Base-by-base conservation (phyloP, 2,797 vertebrate species). In the Coregonus ussuriensis region DNA sequence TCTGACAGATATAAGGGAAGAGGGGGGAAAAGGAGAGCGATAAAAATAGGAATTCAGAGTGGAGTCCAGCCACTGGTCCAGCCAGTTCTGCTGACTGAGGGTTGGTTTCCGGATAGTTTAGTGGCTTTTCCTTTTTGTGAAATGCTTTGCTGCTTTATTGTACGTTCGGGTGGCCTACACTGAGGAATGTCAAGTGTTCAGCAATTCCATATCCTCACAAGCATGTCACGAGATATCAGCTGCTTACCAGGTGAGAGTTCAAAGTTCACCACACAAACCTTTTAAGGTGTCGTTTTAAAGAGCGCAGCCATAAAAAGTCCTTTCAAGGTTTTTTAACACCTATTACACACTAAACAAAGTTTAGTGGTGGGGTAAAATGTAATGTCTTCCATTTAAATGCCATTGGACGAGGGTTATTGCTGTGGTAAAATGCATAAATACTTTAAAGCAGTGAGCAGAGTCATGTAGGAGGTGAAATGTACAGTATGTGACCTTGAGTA, bases 181-280 rank as follows among this genome's bases (percentile, higher is more conserved):
- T 56, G 83, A 78, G 83, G 78, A 90, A 91, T 87, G 85, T 88
- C 81, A 85, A 88, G 85, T 82, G 84, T 80, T 89, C 81, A 89
- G 91, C 87, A 89, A 74, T 88, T 88, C 85, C 86, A 80, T 77
- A 85, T 88, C 85, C 90, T 88, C 79, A 82, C 74, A 51, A 77
- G 90, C 71, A 71, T 82, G 91, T 94, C 93, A 94, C 87, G 75
- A 82, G 91, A 85, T 87, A 88, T 90, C 88, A 91, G 90, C 87
- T 87, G 89, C 81, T 89, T 88, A 86, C 85, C 71, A 83, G 77
- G 78, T 82, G 76, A 85, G 65, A 87, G 93, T 86, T 93, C 92
- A 93, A 94, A 93, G 92, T 89, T 83, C 89, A 85, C 68, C 53
- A 56, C 41, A 78, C 52, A 81, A 82, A 82, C 76, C 62, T 75